Conservation (phyloP, 2,113 vertebrate species). For the Phodopus roborovskii region DNA sequence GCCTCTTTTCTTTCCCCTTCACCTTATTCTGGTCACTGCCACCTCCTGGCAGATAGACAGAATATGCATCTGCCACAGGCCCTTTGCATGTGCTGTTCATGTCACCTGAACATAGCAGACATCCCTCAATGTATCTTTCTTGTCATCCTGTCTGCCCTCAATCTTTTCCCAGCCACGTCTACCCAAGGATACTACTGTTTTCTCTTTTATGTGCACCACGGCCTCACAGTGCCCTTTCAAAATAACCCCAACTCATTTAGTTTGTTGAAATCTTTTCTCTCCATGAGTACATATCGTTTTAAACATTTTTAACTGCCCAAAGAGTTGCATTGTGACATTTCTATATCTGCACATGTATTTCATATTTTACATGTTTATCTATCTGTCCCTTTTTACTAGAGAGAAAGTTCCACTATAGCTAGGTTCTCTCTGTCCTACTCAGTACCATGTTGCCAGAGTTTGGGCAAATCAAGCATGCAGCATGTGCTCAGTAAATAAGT, state of each 20-base stretch:
- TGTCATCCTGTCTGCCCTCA: fast-evolving
- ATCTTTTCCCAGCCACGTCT: not conserved
- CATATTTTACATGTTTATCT: not conserved
- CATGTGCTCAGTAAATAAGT: not conserved
- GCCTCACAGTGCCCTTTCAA: no score
- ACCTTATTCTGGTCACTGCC: not conserved
- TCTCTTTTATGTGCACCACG: not conserved
- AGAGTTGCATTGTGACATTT: not conserved
- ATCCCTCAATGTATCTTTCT: not conserved
- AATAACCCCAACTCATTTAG: not conserved
- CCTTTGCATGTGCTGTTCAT: not conserved
- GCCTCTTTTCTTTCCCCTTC: not conserved
- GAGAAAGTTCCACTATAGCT: not conserved
- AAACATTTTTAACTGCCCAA: not conserved
- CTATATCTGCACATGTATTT: not conserved
- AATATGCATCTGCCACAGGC: not conserved
- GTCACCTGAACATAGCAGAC: fast-evolving
- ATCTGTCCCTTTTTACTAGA: not conserved
- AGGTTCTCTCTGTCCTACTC: fast-evolving
- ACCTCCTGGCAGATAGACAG: fast-evolving
- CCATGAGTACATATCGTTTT: not conserved
- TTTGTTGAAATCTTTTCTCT: not conserved
- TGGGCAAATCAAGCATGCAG: not conserved
- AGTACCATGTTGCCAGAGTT: fast-evolving
- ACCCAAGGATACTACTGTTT: fast-evolving